Percentiles rank a stretch among this genome's conserved stretches.
These are phyloP conservation scores for Zonotrichia albicollis DNA, from an alignment of 2,797 vertebrate genomes.

Conservation along the genomic window DNA sequence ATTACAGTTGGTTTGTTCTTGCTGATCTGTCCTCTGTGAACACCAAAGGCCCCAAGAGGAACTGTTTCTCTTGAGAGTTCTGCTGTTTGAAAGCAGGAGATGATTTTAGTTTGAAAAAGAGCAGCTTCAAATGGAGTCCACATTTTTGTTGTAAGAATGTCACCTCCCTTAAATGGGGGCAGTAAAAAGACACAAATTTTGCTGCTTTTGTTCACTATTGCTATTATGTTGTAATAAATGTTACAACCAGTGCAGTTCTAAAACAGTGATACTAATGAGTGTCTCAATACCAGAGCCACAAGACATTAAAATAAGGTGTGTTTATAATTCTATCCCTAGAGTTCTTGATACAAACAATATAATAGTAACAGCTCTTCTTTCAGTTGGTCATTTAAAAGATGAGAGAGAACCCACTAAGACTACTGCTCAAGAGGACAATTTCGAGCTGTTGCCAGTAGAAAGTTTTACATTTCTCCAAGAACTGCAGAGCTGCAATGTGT, in stretches of 20 bases:
- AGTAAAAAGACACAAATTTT: background rate
- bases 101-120: background rate
- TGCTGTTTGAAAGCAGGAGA: background rate
- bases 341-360: background rate
- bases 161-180: background rate
- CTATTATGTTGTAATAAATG: background rate
- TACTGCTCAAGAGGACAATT: background rate
- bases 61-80: background rate
- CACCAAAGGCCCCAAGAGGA: background rate
- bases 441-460: background rate
- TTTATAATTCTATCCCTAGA: background rate
- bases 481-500: fast-evolving
- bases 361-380: background rate
- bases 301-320: background rate
- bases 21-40: background rate
- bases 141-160: background rate
- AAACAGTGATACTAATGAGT: background rate
- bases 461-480: background rate
- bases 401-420: background rate
- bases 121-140: background rate
- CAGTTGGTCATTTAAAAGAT: background rate
- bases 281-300: background rate
- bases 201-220: background rate
- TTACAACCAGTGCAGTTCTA: background rate
- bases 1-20: background rate